A percentile compares a stretch with the other conserved stretches of the same genome.
Conservation (phyloP, 2,797 vertebrate genomes). For the Discoglossus pictus region DNA sequence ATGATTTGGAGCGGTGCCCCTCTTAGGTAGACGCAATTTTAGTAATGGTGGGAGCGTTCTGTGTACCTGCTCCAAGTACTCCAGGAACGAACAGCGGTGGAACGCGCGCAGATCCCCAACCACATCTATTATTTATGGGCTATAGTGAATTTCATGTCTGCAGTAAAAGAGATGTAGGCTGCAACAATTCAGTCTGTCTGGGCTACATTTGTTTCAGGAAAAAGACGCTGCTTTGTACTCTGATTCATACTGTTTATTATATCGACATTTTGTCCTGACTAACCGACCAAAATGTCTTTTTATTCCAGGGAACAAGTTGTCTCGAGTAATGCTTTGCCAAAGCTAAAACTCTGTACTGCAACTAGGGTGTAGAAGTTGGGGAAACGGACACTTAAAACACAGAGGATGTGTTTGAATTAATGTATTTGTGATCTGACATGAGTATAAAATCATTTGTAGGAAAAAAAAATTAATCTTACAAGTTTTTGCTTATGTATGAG, state of each 20-base stretch:
- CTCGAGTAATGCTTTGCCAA: too few species aligned
- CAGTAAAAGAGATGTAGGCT: constrained; percentile 65
- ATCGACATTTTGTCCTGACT: constrained; percentile 61
- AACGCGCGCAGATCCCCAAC: constrained; percentile 59
- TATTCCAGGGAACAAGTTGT: constrained; percentile 11
- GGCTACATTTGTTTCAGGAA: constrained; percentile 58
- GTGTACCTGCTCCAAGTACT: constrained; percentile 55
- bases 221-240: constrained; percentile 52
- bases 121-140: constrained; percentile 72
- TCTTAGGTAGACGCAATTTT: constrained; percentile 47
- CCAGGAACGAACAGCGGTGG: constrained; percentile 57
- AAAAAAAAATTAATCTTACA: too few species aligned
- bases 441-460: too few species aligned
- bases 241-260: constrained; percentile 60
- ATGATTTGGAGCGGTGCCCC: constrained; percentile 54
- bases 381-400: too few species aligned
- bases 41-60: constrained; percentile 52
- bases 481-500: too few species aligned
- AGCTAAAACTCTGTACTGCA: too few species aligned
- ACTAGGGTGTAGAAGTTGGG: too few species aligned
- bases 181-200: constrained; percentile 56
- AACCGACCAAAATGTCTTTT: constrained; percentile 6
- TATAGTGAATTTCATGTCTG: constrained; percentile 68
- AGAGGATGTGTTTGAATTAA: too few species aligned
- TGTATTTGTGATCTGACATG: too few species aligned